Conservation (phyloP, 2,797 vertebrate genomes). For the Salarias fasciatus region DNA sequence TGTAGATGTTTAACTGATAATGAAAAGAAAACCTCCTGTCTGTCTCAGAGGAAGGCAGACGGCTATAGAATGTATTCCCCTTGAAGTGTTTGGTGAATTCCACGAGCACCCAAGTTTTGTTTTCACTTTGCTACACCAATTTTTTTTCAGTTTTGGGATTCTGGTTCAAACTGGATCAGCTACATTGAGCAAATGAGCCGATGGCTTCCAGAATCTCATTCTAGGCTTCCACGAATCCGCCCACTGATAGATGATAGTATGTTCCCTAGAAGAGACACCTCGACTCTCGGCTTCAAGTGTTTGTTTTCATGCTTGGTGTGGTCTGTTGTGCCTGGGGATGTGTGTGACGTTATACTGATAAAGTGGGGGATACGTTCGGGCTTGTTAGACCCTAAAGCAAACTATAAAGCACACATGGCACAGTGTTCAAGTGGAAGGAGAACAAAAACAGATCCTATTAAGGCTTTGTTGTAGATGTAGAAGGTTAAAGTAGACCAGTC, state of each 20-base stretch:
- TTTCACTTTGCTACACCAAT: conserved; percentile 34
- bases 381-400: conserved; percentile 60
- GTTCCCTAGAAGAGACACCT: conserved; percentile 38
- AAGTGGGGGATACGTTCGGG: conserved; percentile 41
- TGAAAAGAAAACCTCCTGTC: neutral
- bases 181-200: conserved; percentile 15
- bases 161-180: conserved; percentile 42
- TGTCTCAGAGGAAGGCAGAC: neutral
- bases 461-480: neutral
- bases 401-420: conserved; percentile 30
- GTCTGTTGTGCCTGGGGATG: conserved; percentile 38
- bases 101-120: conserved; percentile 32
- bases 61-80: neutral
- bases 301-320: conserved; percentile 46
- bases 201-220: conserved; percentile 30
- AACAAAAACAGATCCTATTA: neutral
- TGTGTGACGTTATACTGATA: conserved; percentile 53
- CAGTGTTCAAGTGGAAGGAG: conserved; percentile 13
- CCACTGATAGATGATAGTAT: conserved; percentile 40
- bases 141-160: conserved; percentile 8
- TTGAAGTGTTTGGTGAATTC: conserved; percentile 25
- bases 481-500: neutral
- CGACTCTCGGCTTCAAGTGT: conserved; percentile 18
- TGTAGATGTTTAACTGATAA: too few relatives aligned
- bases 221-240: conserved; percentile 58